phyloP scores from a whole-genome alignment of 2,113 vertebrate species.

The Scatophagus argus region DNA sequence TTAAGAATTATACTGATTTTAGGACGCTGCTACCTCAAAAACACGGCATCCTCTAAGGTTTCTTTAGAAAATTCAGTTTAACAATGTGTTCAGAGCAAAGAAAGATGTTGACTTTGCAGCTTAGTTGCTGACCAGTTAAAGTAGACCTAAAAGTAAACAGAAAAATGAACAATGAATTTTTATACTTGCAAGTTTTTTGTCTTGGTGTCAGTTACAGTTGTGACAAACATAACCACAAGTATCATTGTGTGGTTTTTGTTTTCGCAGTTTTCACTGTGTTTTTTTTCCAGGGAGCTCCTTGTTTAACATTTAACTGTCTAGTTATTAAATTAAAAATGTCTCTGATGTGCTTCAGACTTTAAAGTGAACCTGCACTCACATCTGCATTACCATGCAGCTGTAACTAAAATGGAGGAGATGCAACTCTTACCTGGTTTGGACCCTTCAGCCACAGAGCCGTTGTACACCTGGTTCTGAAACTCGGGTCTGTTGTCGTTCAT shows the following conservation, averaged over 20 bases:
- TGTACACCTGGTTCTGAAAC: slow-evolving; percentile 96
- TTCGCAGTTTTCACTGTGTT: no score
- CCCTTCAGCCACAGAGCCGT: slow-evolving; percentile 96
- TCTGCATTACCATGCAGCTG: neutral
- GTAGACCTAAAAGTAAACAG: no score
- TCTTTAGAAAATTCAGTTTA: no score
- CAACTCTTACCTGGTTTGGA: slow-evolving; percentile 93
- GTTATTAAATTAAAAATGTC: neutral
- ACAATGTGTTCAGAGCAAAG: no score
- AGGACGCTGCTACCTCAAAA: neutral
- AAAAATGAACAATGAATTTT: neutral
- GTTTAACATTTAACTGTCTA: no score
- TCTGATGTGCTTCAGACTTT: neutral
- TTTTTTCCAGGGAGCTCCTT: neutral
- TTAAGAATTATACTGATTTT: neutral
- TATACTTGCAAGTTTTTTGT: neutral
- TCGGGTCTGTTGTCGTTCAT: slow-evolving; percentile 99
- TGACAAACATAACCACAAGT: no score
- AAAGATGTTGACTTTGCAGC: no score
- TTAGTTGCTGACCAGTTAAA: no score
- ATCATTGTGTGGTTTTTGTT: no score
- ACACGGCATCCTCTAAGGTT: neutral
- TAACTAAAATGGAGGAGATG: neutral
- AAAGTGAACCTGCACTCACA: neutral
- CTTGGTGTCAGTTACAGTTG: no score